Conservation (phyloP, 2,888 invertebrate species). For the Orthosia gracilis region DNA sequence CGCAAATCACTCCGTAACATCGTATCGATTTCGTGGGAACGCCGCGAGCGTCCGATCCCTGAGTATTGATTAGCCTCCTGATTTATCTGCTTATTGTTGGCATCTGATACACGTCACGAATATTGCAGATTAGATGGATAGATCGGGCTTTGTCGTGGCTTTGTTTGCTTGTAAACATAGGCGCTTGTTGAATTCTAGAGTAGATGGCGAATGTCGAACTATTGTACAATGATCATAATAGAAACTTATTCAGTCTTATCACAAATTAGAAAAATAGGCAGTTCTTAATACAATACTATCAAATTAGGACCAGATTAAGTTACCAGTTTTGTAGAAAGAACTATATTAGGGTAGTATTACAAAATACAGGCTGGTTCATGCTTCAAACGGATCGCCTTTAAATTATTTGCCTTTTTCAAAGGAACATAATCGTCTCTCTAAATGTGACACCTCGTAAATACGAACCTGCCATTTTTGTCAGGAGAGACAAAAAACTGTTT, state of each 20-base stretch:
- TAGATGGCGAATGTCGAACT: not conserved
- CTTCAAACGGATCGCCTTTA: too few relatives aligned
- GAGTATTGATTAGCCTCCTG: slow-evolving; percentile 79
- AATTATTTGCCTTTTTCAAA: too few relatives aligned
- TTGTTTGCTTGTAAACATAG: slow-evolving; percentile 51
- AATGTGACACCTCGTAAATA: too few relatives aligned
- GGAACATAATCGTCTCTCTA: too few relatives aligned
- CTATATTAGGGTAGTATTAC: not conserved
- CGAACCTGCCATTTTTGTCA: too few relatives aligned
- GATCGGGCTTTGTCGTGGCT: slow-evolving; percentile 55
- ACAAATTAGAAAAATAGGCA: not conserved
- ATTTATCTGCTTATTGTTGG: slow-evolving; percentile 78
- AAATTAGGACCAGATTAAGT: not conserved
- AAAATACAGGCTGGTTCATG: not conserved
- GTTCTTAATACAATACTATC: not conserved
- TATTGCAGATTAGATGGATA: slow-evolving; percentile 58
- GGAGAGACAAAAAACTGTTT: too few relatives aligned
- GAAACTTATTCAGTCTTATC: not conserved
- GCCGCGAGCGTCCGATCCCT: slow-evolving; percentile 72
- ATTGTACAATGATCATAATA: slow-evolving; percentile 10
- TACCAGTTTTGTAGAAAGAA: not conserved
- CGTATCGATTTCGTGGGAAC: slow-evolving; percentile 83
- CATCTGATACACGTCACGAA: slow-evolving; percentile 81
- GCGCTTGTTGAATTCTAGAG: slow-evolving; percentile 35
- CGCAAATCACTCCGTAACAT: slow-evolving; percentile 66